Conservation (phyloP, 2,888 invertebrate genomes). For the Venusia cambrica region DNA sequence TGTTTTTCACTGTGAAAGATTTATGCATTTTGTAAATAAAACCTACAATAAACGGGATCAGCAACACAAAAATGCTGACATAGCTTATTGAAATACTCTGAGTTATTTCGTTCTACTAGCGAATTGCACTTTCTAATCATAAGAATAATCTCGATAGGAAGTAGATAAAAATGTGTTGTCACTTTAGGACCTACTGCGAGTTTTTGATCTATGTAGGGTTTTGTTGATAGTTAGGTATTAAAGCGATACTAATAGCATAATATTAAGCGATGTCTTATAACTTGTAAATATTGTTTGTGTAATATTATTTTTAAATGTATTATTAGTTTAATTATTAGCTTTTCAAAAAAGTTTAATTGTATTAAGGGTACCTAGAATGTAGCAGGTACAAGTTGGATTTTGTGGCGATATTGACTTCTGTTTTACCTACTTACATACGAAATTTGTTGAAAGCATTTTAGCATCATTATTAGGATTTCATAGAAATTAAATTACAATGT, state of each 20-base stretch:
- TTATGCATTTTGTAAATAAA: conserved; percentile 79
- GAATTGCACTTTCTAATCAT: conserved; percentile 75
- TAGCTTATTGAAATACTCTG: conserved; percentile 76
- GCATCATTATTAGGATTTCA: conserved; percentile 40
- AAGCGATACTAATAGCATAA: conserved; percentile 73
- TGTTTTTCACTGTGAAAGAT: conserved; percentile 58
- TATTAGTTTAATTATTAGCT: conserved; percentile 74
- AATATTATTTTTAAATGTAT: conserved; percentile 74
- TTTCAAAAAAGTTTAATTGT: conserved; percentile 59
- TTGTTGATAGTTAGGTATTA: conserved; percentile 70
- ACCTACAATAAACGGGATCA: conserved; percentile 58
- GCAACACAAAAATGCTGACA: conserved; percentile 58
- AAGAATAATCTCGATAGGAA: conserved; percentile 67
- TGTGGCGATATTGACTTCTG: conserved; percentile 61
- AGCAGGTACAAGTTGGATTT: conserved; percentile 67
- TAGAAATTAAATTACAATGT: conserved; percentile 57
- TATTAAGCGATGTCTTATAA: conserved; percentile 58
- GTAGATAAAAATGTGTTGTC: conserved; percentile 73
- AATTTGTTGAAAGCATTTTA: conserved; percentile 31
- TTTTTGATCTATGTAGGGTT: conserved; percentile 68
- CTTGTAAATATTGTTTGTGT: conserved; percentile 77
- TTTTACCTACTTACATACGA: conserved; percentile 36
- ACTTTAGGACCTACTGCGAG: conserved; percentile 69
- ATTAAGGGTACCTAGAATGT: conserved; percentile 41
- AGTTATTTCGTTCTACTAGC: conserved; percentile 73